Conservation (phyloP, 2,113 vertebrate genomes). For the Micronycteris hirsuta region DNA sequence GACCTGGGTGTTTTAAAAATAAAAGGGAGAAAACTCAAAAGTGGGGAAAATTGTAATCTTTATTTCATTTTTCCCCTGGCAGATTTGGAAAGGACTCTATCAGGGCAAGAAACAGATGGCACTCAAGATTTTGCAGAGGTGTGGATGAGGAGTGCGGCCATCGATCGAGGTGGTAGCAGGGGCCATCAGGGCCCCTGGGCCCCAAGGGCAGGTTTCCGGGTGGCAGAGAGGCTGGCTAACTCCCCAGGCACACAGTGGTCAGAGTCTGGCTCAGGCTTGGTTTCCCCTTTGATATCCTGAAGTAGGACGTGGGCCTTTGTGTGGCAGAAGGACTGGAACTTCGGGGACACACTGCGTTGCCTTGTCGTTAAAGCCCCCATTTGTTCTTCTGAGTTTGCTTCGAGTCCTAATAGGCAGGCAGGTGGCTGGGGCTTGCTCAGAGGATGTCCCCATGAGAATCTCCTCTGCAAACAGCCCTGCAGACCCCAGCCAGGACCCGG, state of each 20-base stretch:
- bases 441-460: neutral
- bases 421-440: neutral
- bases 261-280: neutral
- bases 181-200: rapidly evolving
- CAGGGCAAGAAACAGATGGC: neutral
- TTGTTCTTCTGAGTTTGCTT: neutral
- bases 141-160: rapidly evolving
- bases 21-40: neutral
- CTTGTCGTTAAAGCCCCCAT: neutral
- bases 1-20: neutral
- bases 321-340: neutral
- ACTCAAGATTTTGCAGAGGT: neutral
- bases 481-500: neutral
- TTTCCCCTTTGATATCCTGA: neutral
- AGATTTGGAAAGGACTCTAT: neutral
- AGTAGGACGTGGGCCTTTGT: neutral
- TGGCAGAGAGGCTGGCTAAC: neutral
- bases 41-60: neutral
- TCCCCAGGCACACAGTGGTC: rapidly evolving
- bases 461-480: neutral
- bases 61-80: neutral
- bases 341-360: neutral
- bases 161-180: too few species aligned
- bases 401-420: neutral
- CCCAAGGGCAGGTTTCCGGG: neutral